Conservation (phyloP, 2,797 vertebrate genomes). For the Anabacerthia variegaticeps region DNA sequence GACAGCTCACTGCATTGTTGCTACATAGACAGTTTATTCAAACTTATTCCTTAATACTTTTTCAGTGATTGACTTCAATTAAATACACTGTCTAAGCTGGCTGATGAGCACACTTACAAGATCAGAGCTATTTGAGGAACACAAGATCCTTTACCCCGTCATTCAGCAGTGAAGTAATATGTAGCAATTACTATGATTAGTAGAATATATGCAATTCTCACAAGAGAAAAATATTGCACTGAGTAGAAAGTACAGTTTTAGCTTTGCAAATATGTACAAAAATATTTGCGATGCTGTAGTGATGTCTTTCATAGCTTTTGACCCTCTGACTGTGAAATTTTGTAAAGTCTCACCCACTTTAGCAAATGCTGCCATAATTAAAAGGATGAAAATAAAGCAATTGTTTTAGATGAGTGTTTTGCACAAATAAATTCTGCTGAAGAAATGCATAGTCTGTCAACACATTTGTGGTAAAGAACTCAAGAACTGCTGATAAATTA, state of each 20-base stretch:
- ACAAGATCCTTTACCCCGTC: not conserved
- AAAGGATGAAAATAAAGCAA: not conserved
- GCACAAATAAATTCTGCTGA: not conserved
- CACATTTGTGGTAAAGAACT: not conserved
- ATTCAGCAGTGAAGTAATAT: not conserved
- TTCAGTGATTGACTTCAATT: slow-evolving; percentile 18
- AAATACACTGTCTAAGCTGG: slow-evolving; percentile 25
- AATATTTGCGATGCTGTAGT: not conserved
- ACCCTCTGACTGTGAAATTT: not conserved
- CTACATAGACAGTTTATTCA: not conserved
- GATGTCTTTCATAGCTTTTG: not conserved
- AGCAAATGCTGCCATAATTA: not conserved
- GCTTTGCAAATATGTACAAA: not conserved
- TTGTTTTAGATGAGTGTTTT: not conserved
- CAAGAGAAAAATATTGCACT: not conserved
- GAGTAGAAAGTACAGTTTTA: not conserved
- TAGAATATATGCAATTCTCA: not conserved
- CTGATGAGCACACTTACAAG: slow-evolving; percentile 21
- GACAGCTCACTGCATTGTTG: not conserved
- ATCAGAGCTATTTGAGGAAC: slow-evolving; percentile 46
- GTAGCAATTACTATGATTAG: slow-evolving; percentile 13
- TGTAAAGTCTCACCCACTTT: not conserved
- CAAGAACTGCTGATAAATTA: not conserved
- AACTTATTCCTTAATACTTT: slow-evolving; percentile 25
- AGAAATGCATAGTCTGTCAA: not conserved